Evolutionary conservation across 37 sponge, comb jelly and placozoan species (phyloP), one percentile per base, ranked within the genome.

Genomic region (Cladorhizidae sp.): DNA sequence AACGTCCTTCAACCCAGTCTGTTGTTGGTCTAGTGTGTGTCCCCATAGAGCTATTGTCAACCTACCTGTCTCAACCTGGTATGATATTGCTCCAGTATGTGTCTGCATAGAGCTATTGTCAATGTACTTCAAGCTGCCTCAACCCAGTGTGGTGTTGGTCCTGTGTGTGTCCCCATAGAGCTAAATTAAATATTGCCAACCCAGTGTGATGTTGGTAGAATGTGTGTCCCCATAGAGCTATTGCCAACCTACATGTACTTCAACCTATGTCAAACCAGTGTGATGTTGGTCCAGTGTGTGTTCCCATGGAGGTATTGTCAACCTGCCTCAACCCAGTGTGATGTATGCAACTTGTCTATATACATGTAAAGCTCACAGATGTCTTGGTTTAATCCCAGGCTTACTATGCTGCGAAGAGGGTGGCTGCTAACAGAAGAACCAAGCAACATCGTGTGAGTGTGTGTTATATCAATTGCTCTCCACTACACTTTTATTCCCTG

Each of bases 341-440:
- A 61, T 29, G 25, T 61, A 7, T 3, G 12, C 12, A 3, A 15
- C 6, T 61, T 28, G 25, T n/a, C 49, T 9, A 45, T 45, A 9
- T 45, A 9, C 49, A 45, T 45, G 49, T 45, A 45, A 45, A 45
- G 9, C 26, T 58, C 26, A 3, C 59, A 6, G 6, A 21, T 35
- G 38, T 6, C 29, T 36, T 76, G 41, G 20, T 40, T 63, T 2
- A 28, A 0, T 26, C 40, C 6, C 26, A 79, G 77, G 85, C 85
- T 0, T 84, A 76, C 56, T 84, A 84, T 65, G 57, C 77, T 12
- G 77, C 85, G 0, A 84, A 84, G 57, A 64, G 85, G 57, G 77
- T 77, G 57, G 77, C 77, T 58, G 85, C 77, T 28, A 76, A 37
- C 40, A 84, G 52, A 54, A 56, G 70, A 67, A 45, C 45, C 51